Conservation (phyloP, 2,888 invertebrate genomes). For the Sinohyriopsis cumingii region DNA sequence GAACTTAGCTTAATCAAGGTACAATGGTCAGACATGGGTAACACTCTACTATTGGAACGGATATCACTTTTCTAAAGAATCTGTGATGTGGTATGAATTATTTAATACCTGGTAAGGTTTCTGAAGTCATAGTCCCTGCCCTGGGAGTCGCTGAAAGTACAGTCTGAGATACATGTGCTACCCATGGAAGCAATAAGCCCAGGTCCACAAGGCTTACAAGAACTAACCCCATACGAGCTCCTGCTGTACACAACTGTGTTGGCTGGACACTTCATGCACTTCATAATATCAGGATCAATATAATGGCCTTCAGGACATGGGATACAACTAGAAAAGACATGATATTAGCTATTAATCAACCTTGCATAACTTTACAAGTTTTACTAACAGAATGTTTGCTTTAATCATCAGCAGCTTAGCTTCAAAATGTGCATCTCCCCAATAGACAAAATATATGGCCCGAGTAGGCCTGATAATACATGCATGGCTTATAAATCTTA, state of each 20-base stretch:
- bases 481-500: too few species aligned
- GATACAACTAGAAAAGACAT: slow-evolving; percentile 70
- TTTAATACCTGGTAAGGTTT: slow-evolving; percentile 52
- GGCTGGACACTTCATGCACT: slow-evolving; percentile 73
- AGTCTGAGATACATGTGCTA: slow-evolving; percentile 73
- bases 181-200: slow-evolving; percentile 72
- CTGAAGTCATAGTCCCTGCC: slow-evolving; percentile 63
- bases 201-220: slow-evolving; percentile 74
- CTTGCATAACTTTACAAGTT: background rate
- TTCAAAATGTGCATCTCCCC: too few species aligned
- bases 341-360: background rate
- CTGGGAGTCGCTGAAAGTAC: slow-evolving; percentile 57
- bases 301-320: slow-evolving; percentile 76
- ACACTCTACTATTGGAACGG: too few species aligned
- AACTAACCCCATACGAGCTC: slow-evolving; percentile 63
- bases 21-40: too few species aligned
- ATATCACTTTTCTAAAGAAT: too few species aligned
- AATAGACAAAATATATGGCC: too few species aligned
- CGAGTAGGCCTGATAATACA: too few species aligned
- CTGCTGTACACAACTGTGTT: slow-evolving; percentile 62
- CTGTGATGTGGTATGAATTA: too few species aligned
- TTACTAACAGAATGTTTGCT: too few species aligned
- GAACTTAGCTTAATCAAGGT: too few species aligned
- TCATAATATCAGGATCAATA: slow-evolving; percentile 69
- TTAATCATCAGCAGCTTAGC: too few species aligned